phyloP scores from a whole-genome alignment of 92 coral and sea anemone species.

The Parazoanthus atlanticus region DNA sequence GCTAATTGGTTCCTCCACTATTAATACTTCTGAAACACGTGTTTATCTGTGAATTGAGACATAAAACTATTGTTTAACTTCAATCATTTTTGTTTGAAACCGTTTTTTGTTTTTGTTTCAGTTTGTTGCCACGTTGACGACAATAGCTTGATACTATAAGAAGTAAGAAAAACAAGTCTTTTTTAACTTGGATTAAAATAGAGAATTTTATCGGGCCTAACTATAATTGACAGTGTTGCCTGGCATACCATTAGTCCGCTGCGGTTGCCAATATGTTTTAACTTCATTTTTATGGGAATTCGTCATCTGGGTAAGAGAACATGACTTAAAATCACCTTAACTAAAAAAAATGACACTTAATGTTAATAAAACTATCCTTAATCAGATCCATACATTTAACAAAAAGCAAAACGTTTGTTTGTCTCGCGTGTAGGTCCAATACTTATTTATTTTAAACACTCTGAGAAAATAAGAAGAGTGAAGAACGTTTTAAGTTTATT shows the following conservation, averaged over 20 bases:
- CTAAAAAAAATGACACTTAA: background rate
- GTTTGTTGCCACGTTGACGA: slow-evolving; percentile 1
- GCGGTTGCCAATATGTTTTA: background rate
- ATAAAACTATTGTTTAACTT: background rate
- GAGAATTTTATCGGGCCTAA: background rate
- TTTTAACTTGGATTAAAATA: background rate
- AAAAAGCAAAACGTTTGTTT: no score
- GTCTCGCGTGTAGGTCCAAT: background rate
- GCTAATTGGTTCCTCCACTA: slow-evolving; percentile 6
- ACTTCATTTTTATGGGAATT: slow-evolving; percentile 9
- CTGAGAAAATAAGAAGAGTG: background rate
- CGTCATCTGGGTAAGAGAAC: background rate
- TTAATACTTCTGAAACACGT: slow-evolving; percentile 6
- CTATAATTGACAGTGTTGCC: background rate
- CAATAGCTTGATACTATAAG: background rate
- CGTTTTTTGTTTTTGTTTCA: background rate
- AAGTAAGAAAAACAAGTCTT: background rate
- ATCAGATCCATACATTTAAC: background rate
- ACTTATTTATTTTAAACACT: no score
- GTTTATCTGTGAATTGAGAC: slow-evolving; percentile 15
- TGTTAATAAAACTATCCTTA: no score
- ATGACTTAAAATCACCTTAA: background rate
- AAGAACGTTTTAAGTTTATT: background rate
- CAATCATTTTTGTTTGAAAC: background rate
- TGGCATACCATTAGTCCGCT: background rate